Conservation (phyloP, 2,888 invertebrate genomes). For the Apotomis capreana region DNA sequence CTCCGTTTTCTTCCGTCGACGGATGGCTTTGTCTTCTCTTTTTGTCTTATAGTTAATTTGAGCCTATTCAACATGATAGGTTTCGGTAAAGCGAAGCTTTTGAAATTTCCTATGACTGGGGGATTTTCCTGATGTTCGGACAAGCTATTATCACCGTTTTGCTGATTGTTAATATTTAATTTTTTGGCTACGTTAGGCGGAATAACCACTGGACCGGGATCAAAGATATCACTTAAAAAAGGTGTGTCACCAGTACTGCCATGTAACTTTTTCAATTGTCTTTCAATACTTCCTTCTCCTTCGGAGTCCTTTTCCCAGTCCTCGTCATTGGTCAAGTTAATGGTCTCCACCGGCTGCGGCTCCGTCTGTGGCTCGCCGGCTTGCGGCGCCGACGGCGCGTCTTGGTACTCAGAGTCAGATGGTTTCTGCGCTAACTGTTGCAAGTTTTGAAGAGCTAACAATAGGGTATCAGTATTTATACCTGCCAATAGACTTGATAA, state of each 20-base stretch:
- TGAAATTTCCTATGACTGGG: conserved; percentile 77
- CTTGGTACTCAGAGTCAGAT: conserved; percentile 44
- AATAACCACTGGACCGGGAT: conserved; percentile 70
- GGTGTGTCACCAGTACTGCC: conserved; percentile 72
- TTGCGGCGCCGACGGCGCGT: conserved; percentile 44
- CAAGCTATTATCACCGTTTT: conserved; percentile 54
- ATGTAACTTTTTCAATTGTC: conserved; percentile 67
- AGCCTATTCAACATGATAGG: conserved; percentile 77
- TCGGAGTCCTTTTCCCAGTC: conserved; percentile 76
- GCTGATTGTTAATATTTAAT: conserved; percentile 65
- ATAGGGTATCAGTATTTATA: conserved; percentile 72
- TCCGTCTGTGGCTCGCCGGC: conserved; percentile 42
- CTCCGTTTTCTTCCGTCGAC: conserved; percentile 58
- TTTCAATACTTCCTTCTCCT: conserved; percentile 71
- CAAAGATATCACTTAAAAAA: conserved; percentile 79
- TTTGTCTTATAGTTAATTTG: conserved; percentile 70
- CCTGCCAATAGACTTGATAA: conserved; percentile 67
- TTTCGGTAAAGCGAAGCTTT: conserved; percentile 80
- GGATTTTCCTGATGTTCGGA: conserved; percentile 63
- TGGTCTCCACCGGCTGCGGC: conserved; percentile 61
- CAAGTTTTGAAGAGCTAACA: conserved; percentile 75
- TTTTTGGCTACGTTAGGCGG: conserved; percentile 63
- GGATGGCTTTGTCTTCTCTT: conserved; percentile 63
- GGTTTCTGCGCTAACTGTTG: conserved; percentile 65
- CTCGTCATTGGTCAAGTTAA: conserved; percentile 76